Evolutionary conservation across 2,113 vertebrate species (phyloP).

Genomic region (Laticauda colubrina): DNA sequence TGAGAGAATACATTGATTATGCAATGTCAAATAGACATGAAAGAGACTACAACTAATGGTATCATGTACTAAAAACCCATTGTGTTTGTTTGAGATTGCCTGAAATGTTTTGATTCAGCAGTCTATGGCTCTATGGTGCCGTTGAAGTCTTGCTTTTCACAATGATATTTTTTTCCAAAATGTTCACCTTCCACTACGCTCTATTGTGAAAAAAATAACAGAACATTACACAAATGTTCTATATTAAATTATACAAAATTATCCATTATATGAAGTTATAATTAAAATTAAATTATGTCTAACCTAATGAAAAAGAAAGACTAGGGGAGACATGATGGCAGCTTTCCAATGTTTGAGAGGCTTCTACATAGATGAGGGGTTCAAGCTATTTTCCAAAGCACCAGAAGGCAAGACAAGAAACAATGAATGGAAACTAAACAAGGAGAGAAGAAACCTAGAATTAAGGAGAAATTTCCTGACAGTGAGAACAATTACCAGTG

Average conservation of each 20-base stretch:
- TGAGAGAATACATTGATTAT: neutral
- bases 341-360: neutral
- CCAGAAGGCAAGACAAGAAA: neutral
- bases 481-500: neutral
- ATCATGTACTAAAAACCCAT: neutral
- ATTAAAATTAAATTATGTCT: neutral
- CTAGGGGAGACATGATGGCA: neutral
- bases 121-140: neutral
- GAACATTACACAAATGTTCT: neutral
- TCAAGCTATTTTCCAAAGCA: neutral
- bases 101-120: neutral
- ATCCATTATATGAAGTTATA: neutral
- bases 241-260: neutral
- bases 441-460: neutral
- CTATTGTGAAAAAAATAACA: neutral
- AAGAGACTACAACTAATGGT: neutral
- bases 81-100: neutral
- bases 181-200: neutral
- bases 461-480: neutral
- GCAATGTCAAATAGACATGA: neutral
- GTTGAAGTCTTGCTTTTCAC: neutral
- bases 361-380: neutral
- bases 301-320: neutral
- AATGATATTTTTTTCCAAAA: neutral
- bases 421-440: neutral